Percentiles rank a stretch among this genome's conserved stretches.
Conservation (phyloP, 2,797 vertebrate genomes). For the Manis crassicaudata region DNA sequence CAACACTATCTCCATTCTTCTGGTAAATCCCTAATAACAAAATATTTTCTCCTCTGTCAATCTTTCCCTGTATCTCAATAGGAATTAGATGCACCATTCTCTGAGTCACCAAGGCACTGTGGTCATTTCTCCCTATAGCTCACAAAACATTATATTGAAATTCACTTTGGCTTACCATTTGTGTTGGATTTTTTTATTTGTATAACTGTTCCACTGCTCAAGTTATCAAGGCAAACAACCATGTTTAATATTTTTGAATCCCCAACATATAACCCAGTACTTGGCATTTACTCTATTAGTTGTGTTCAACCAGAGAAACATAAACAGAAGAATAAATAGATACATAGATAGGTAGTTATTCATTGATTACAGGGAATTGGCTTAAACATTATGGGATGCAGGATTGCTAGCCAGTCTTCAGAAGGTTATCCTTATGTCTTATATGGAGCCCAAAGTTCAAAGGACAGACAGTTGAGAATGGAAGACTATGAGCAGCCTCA, state of each 20-base stretch:
- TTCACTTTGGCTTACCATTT: neutral
- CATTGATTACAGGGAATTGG: neutral
- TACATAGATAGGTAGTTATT: neutral
- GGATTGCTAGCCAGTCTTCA: neutral
- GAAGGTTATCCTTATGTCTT: neutral
- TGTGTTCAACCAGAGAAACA: neutral
- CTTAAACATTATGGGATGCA: neutral
- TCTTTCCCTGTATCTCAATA: neutral
- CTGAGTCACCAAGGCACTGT: neutral
- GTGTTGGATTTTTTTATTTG: neutral
- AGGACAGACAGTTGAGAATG: neutral
- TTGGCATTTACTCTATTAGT: neutral
- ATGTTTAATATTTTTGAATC: neutral
- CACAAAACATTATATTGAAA: neutral
- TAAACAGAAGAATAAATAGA: neutral
- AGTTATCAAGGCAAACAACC: neutral
- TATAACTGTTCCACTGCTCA: neutral
- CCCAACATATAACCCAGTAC: neutral
- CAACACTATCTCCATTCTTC: neutral
- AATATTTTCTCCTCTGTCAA: neutral
- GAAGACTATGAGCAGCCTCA: neutral
- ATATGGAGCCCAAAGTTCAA: neutral
- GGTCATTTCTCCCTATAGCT: neutral
- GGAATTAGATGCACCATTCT: neutral
- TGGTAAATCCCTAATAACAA: neutral